phyloP scores from a whole-genome alignment of 2,888 invertebrate genomes.

The Sericinus montela region DNA sequence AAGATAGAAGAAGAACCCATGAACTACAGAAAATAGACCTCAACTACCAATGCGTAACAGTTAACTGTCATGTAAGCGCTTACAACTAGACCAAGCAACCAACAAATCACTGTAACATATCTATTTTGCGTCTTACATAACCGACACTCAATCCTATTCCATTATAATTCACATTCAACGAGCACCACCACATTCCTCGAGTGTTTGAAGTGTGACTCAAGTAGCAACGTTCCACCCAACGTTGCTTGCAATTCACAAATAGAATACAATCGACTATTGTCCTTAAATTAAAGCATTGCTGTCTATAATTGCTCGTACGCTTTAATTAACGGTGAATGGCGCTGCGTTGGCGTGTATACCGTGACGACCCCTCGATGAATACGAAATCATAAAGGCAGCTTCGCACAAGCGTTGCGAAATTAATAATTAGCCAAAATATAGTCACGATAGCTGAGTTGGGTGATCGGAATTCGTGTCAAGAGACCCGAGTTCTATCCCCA shows the following conservation, averaged over 20 bases:
- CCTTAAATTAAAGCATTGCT: conserved; percentile 8
- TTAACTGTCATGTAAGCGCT: too few species aligned
- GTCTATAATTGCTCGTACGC: conserved; percentile 13
- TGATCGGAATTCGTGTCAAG: too few species aligned
- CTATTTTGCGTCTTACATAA: conserved; percentile 16
- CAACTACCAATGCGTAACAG: too few species aligned
- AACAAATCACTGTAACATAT: neutral
- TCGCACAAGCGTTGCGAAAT: conserved; percentile 10
- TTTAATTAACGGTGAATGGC: conserved; percentile 11
- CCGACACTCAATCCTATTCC: neutral
- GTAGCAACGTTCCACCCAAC: neutral
- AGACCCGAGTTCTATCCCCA: too few species aligned
- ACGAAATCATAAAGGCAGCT: conserved; percentile 16
- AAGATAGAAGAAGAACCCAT: too few species aligned
- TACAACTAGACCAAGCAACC: too few species aligned
- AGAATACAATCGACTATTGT: conserved; percentile 10
- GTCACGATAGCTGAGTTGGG: too few species aligned
- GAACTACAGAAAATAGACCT: too few species aligned
- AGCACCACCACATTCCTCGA: conserved; percentile 28
- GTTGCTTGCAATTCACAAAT: neutral
- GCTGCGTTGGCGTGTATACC: conserved; percentile 19
- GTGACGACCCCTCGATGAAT: conserved; percentile 27
- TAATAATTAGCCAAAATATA: too few species aligned
- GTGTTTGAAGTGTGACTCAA: conserved; percentile 26
- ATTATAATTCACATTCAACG: conserved; percentile 26